Conservation (phyloP, 2,888 invertebrate species). For the Bellardia bayeri region DNA sequence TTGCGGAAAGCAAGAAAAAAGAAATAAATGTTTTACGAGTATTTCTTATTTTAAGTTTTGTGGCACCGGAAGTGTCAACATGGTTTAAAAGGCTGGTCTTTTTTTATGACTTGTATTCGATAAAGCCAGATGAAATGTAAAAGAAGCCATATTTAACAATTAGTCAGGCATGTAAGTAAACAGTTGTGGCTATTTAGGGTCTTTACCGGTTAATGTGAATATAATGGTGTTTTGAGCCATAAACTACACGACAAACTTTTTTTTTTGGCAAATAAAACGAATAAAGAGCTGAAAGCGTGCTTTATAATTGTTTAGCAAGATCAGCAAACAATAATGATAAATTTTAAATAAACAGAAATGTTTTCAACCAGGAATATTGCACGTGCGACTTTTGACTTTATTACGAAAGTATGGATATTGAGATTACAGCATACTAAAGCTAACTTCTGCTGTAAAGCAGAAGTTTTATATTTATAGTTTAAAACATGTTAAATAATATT, state of each 20-base stretch:
- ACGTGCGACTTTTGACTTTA: conserved; percentile 62
- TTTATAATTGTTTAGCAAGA: conserved; percentile 63
- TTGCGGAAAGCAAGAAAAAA: background rate
- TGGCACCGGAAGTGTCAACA: conserved; percentile 65
- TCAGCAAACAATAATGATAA: background rate
- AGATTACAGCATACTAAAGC: background rate
- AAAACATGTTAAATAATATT: no score
- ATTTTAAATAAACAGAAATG: background rate
- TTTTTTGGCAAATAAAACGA: conserved; percentile 9
- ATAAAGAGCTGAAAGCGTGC: conserved; percentile 57
- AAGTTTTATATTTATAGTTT: no score
- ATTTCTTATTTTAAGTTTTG: conserved; percentile 33
- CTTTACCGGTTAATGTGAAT: conserved; percentile 22
- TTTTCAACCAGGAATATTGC: conserved; percentile 36
- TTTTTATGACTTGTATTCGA: background rate
- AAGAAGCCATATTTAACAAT: conserved; percentile 70
- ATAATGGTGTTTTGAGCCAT: conserved; percentile 55
- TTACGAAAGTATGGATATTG: conserved; percentile 21
- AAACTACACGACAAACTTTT: conserved; percentile 57
- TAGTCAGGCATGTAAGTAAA: conserved; percentile 69
- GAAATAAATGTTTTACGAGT: background rate
- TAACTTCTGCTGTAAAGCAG: no score
- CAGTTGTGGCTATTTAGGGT: conserved; percentile 57
- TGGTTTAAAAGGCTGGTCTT: conserved; percentile 17
- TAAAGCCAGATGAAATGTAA: conserved; percentile 50